Evolutionary conservation across 2,888 invertebrate genomes (phyloP).

Genomic region (Neoascia interrupta): DNA sequence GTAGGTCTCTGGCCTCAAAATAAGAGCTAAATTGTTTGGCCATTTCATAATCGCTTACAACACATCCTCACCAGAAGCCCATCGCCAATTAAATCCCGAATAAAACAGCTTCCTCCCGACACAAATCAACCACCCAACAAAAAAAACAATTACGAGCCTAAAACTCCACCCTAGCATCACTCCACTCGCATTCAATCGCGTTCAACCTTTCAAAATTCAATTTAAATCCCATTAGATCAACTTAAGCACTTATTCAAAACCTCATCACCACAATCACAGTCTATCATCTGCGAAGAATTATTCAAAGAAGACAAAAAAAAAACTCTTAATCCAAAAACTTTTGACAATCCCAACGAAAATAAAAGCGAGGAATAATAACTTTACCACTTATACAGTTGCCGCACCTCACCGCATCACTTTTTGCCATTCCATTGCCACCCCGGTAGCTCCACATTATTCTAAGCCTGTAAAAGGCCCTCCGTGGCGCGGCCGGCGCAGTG

Average conservation of each 20-base stretch:
- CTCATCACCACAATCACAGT: conserved; percentile 34
- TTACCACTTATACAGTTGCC: conserved; percentile 47
- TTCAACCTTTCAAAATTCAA: conserved; percentile 31
- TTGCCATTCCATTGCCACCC: not conserved
- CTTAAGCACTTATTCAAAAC: conserved; percentile 55
- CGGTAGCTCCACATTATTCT: not conserved
- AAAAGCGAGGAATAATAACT: conserved; percentile 56
- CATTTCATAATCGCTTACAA: too few species aligned
- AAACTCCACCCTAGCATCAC: too few species aligned
- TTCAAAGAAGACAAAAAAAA: conserved; percentile 1
- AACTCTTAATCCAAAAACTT: conserved; percentile 38
- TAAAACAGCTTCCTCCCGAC: too few species aligned
- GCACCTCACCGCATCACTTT: not conserved
- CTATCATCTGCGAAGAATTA: conserved; percentile 38
- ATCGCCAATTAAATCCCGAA: too few species aligned
- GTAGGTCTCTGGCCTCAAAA: too few species aligned
- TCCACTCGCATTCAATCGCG: too few species aligned
- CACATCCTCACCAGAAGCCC: too few species aligned
- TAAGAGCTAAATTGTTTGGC: too few species aligned
- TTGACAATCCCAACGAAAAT: conserved; percentile 56
- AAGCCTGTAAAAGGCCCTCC: not conserved
- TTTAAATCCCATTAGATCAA: conserved; percentile 55
- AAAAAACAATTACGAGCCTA: too few species aligned
- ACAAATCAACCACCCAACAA: too few species aligned
- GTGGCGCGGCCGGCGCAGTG: not conserved